A percentile compares a stretch with the other conserved stretches of the same genome.
Evolutionary conservation across 2,113 vertebrate species (phyloP).

Genomic region (Sisor rabdophorus): DNA sequence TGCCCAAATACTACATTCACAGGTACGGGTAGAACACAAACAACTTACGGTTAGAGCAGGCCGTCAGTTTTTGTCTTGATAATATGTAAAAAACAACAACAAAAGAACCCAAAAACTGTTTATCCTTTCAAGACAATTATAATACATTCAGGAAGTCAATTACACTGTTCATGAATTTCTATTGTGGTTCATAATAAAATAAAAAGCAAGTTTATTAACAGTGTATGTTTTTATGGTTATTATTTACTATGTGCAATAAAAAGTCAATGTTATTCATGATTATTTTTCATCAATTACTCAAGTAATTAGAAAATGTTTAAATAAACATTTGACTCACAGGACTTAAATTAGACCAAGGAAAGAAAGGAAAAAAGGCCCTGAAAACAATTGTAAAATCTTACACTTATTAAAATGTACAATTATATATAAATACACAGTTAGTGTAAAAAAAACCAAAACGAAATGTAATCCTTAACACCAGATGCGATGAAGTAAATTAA

Average conservation of each 20-base stretch:
- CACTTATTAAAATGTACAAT: neutral
- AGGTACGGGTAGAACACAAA: neutral
- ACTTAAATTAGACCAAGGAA: neutral
- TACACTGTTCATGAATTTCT: neutral
- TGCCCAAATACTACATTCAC: neutral
- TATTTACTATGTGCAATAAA: neutral
- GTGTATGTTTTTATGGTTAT: neutral
- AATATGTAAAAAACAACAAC: neutral
- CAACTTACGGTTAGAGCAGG: neutral
- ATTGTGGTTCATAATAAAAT: slow-evolving; percentile 1
- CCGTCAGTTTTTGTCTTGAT: neutral
- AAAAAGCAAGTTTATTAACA: neutral
- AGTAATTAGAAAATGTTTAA: neutral
- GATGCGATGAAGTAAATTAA: neutral
- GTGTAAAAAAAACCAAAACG: neutral
- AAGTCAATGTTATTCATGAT: neutral
- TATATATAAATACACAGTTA: neutral
- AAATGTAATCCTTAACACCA: neutral
- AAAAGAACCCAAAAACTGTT: neutral
- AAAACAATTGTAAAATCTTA: neutral
- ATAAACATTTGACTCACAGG: neutral
- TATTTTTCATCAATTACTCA: neutral
- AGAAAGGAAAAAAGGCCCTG: neutral
- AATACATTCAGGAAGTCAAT: neutral
- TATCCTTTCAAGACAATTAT: neutral